Evolutionary conservation across 2,113 vertebrate genomes (phyloP), one percentile per base, ranked within the genome.

Genomic region (Podilymbus podiceps): DNA sequence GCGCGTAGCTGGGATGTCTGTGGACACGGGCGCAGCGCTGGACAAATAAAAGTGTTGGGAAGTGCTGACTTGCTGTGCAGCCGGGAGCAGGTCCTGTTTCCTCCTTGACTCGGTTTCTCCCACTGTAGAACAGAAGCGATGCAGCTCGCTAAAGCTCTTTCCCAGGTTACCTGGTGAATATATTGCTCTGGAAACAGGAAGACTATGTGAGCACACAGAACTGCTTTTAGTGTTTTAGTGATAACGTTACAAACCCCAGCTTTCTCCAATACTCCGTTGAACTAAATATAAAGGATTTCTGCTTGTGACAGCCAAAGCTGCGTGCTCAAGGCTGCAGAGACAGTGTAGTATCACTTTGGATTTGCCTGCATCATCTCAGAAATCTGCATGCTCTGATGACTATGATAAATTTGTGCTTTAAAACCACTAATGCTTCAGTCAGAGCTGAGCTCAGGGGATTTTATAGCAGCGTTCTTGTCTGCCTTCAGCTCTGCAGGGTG

Each of bases 11-110:
- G 47, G 15, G 49, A 58, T 24, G 16, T 47, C 60, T 3, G 15
- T 63, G 76, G 58, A 40, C 28, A 58, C 1, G 4, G 42, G 18
- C 42, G 47, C 55, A 68, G 66, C 66, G 9, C 66, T 1, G 14
- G 11, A 9, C 38, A 52, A 35, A 53, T 22, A 15, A 25, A 73
- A 33, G 12, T 3, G 18, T 74, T 0, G 2, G 53, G 49, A 52
- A 73, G 50, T 19, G n/a, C 17, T 10, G 44, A 55, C 31, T 24
- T 42, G 55, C 42, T 56, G 11, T n/a, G 47, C 47, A 25, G 2
- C 10, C 17, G 7, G 18, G 44, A 30, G 44, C 50, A n/a, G 40
- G 30, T n/a, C 82, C 35, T 0, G 0, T 14, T 64, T 46, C 2
- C 1, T 50, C 58, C 67, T 44, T 47, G 28, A 9, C 53, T 58